phyloP scores from a whole-genome alignment of 2,797 vertebrate genomes.

The Liparis tanakae region DNA sequence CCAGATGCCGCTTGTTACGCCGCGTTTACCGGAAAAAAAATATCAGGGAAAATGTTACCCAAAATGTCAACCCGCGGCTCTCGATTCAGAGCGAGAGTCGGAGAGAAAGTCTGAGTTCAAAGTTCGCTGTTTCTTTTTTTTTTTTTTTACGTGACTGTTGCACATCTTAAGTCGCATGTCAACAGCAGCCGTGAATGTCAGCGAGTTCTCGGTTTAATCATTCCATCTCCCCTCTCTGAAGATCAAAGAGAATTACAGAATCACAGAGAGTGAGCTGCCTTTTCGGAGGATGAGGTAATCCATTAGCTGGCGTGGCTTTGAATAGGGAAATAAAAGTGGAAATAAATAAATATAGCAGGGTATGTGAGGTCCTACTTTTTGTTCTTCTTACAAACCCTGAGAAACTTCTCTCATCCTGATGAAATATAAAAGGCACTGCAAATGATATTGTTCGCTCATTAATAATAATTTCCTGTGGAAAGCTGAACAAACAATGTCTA shows the following conservation, averaged over 20 bases:
- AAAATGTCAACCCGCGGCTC: conserved; percentile 19
- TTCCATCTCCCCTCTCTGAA: conserved; percentile 73
- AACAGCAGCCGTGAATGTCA: conserved; percentile 68
- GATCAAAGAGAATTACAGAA: conserved; percentile 84
- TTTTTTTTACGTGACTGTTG: conserved; percentile 62
- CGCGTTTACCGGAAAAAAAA: conserved; percentile 30
- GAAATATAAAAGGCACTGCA: conserved; percentile 49
- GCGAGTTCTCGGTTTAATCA: conserved; percentile 74
- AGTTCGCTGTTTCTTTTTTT: conserved; percentile 54
- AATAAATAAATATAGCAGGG: conserved; percentile 45
- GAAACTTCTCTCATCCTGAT: conserved; percentile 46
- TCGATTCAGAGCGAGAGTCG: conserved; percentile 32
- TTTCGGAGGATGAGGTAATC: conserved; percentile 81
- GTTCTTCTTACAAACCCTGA: conserved; percentile 50
- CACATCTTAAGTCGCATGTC: conserved; percentile 66
- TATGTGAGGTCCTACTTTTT: conserved; percentile 60
- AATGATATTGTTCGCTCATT: conserved; percentile 61
- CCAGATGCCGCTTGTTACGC: conserved; percentile 3
- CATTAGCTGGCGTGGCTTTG: conserved; percentile 74
- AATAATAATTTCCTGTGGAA: conserved; percentile 65
- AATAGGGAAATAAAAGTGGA: conserved; percentile 66
- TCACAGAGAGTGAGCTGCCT: conserved; percentile 69
- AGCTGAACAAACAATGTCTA: conserved; percentile 50
- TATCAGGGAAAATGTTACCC: conserved; percentile 7
- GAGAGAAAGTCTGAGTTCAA: conserved; percentile 20